These are phyloP conservation scores for Drosophila macrospina DNA, from an alignment of 2,888 invertebrate genomes.

Conservation along the genomic window DNA sequence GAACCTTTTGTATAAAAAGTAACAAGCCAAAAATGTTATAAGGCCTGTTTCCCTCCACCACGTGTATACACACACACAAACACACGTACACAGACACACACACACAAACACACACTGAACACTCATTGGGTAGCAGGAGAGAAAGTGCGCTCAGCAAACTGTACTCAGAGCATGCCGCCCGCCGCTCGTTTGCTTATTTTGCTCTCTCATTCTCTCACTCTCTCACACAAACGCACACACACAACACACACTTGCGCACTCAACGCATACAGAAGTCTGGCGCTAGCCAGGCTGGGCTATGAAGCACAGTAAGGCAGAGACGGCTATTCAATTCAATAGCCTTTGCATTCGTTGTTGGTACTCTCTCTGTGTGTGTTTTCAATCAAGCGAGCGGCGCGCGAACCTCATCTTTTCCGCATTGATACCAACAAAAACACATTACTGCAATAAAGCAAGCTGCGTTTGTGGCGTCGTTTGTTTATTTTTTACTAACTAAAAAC, in stretches of 20 bases:
- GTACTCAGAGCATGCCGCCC: constrained; percentile 57
- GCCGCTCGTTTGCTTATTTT: constrained; percentile 23
- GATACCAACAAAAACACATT: constrained; percentile 74
- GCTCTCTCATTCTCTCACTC: constrained; percentile 31
- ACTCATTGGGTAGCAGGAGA: constrained; percentile 47
- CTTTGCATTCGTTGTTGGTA: constrained; percentile 85
- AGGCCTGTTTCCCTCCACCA: constrained; percentile 74
- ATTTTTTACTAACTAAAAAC: constrained; percentile 73
- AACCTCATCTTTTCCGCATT: constrained; percentile 78
- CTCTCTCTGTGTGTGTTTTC: constrained; percentile 84
- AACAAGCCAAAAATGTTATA: constrained; percentile 63
- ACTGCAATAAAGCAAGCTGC: constrained; percentile 60
- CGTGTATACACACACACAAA: constrained; percentile 69
- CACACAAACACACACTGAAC: constrained; percentile 7
- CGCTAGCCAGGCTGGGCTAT: constrained; percentile 63
- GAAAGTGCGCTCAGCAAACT: constrained; percentile 67
- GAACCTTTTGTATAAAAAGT: constrained; percentile 45
- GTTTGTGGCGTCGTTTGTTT: constrained; percentile 75
- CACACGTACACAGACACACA: constrained; percentile 50
- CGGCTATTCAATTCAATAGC: constrained; percentile 84
- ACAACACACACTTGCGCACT: constrained; percentile 67
- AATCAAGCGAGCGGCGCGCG: constrained; percentile 81
- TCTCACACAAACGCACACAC: constrained; percentile 41
- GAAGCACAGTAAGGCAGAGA: constrained; percentile 77
- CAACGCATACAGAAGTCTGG: constrained; percentile 74